Evolutionary conservation across 2,113 vertebrate species (phyloP), one percentile per base, ranked within the genome.

Genomic region (Amphilophus citrinellus): DNA sequence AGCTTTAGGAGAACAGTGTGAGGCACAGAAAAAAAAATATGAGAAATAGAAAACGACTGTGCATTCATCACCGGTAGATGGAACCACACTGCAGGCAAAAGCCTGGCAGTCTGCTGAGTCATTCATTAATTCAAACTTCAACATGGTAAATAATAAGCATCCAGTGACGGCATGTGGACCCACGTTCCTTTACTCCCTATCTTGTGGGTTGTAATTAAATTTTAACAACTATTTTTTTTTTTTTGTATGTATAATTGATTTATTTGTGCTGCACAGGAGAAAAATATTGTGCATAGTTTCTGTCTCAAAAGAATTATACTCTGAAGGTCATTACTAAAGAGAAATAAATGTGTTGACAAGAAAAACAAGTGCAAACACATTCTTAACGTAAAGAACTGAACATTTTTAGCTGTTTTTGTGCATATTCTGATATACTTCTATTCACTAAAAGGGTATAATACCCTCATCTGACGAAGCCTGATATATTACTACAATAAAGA

Each of bases 91-190:
- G 66, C 1, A 0, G 47, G 47, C 44, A 53, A 53, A 53, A 10
- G 30, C 32, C 18, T 30, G 11, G 22, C 42, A 68, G 5, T 1
- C 53, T 15, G 56, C 42, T 47, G 50, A 44, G 79, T 77, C 5
- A 83, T 65, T 68, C 65, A 68, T 27, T 83, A n/a, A 80, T 65
- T 53, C 24, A 53, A 61, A 87, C 37, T 57, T 32, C 30, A 35
- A 37, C 4, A 42, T 2, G 24, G 68, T 56, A 56, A 71, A 71
- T 32, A 32, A 71, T 30, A 50, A 53, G 66, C 44, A 73, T 56
- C 27, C 27, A 73, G 47, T n/a, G 1, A 73, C 32, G 27, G 68
- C 30, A 44, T 3, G 3, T 39, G 37, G 37, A 39, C 37, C 37
- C 8, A 39, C 37, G 8, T 39, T 39, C 37, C 37, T 39, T 39